These are phyloP conservation scores for Struthidea cinerea DNA, from an alignment of 2,113 vertebrate species.

Conservation along the genomic window DNA sequence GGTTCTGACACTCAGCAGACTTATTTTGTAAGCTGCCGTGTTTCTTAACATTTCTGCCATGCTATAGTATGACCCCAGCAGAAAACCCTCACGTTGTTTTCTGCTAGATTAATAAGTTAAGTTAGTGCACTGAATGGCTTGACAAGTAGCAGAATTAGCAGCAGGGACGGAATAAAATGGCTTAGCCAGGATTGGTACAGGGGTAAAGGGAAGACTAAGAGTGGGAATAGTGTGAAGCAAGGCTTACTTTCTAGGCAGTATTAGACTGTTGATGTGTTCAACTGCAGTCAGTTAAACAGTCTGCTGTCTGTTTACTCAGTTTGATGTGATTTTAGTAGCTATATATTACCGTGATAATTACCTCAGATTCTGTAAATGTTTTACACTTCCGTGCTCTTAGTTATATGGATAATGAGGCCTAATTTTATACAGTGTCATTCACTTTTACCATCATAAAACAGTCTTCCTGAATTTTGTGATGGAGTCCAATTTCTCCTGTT, in stretches of 20 bases:
- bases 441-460: not conserved
- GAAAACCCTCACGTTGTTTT: not conserved
- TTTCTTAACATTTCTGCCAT: not conserved
- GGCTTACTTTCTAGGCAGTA: not conserved
- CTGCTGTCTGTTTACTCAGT: not conserved
- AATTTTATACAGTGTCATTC: not conserved
- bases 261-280: not conserved
- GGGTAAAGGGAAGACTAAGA: not conserved
- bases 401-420: not conserved
- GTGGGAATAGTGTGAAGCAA: not conserved
- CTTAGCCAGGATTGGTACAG: not conserved
- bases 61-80: not conserved
- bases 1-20: not conserved
- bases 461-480: not conserved
- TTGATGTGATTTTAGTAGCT: not conserved
- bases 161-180: not conserved
- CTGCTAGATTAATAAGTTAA: not conserved
- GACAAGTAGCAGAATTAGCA: not conserved
- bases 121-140: not conserved
- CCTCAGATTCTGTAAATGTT: not conserved
- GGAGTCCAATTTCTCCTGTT: not conserved
- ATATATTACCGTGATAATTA: not conserved
- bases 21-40: not conserved
- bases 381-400: not conserved
- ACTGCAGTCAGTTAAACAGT: not conserved